Percentiles rank a stretch among this genome's conserved stretches.
phyloP scores from a whole-genome alignment of 37 sponge, comb jelly and placozoan species.

The Halisarca cf. caerulea region DNA sequence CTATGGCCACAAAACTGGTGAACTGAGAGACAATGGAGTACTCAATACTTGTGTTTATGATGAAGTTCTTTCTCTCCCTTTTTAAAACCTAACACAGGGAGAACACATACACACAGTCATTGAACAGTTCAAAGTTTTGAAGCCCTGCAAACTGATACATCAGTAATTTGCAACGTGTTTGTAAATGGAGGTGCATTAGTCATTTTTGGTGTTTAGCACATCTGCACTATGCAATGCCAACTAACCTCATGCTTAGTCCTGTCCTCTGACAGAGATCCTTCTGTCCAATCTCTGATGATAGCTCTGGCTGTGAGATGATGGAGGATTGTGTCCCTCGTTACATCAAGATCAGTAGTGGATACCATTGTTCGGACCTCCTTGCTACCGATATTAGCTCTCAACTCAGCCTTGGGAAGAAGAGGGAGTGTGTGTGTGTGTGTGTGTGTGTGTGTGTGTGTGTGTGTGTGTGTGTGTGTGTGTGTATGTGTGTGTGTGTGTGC shows the following conservation, averaged over 20 bases:
- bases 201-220: no score
- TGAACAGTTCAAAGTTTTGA: no score
- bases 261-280: constrained; percentile 80
- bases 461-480: no score
- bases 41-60: constrained; percentile 89
- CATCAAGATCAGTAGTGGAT: constrained; percentile 81
- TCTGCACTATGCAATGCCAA: no score
- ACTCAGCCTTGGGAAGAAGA: constrained; percentile 55
- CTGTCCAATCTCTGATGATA: constrained; percentile 93
- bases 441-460: no score
- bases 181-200: no score
- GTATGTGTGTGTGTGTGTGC: no score
- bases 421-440: neutral
- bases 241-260: constrained; percentile 80
- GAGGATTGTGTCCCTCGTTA: constrained; percentile 75
- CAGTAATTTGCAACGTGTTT: no score
- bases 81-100: constrained; percentile 60
- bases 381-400: constrained; percentile 84
- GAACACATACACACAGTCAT: no score
- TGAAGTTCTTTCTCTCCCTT: constrained; percentile 74
- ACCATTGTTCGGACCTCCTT: constrained; percentile 88
- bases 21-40: constrained; percentile 95
- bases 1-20: constrained; percentile 99
- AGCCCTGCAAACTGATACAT: no score
- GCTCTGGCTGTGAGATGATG: constrained; percentile 96